phyloP scores from a whole-genome alignment of 2,797 vertebrate species.

The Eulemur coronatus region DNA sequence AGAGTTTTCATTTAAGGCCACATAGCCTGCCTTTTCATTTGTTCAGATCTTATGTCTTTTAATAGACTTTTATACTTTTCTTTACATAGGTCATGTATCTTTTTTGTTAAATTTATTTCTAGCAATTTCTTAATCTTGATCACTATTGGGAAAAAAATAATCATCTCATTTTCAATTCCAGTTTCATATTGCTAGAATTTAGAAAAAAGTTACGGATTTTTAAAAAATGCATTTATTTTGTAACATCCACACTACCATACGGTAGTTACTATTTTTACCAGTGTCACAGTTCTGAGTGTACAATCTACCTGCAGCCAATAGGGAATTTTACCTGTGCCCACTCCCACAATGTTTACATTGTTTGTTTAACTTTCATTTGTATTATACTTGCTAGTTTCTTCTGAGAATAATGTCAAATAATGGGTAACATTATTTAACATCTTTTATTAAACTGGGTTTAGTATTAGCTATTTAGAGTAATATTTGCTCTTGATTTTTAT shows the following conservation, averaged over 20 bases:
- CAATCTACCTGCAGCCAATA: not conserved
- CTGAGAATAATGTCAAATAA: not conserved
- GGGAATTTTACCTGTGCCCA: not conserved
- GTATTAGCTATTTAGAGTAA: not conserved
- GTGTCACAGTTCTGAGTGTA: not conserved
- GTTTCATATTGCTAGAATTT: not conserved
- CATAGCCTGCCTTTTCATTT: not conserved
- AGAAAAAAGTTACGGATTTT: not conserved
- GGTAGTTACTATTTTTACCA: not conserved
- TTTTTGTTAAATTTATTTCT: not conserved
- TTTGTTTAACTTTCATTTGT: not conserved
- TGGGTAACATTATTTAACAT: not conserved
- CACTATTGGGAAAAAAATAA: not conserved
- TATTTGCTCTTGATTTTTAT: constrained; percentile 11
- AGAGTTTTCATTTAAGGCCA: not conserved
- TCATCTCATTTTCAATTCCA: not conserved
- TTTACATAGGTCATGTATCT: not conserved
- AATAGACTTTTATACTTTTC: not conserved
- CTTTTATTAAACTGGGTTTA: not conserved
- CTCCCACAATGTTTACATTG: not conserved
- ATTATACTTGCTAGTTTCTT: not conserved
- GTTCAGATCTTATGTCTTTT: not conserved
- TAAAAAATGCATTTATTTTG: not conserved
- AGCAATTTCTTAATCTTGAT: not conserved
- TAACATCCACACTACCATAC: not conserved